Evolutionary conservation across 2,888 invertebrate species (phyloP).

Genomic region (Cephus pulcher): DNA sequence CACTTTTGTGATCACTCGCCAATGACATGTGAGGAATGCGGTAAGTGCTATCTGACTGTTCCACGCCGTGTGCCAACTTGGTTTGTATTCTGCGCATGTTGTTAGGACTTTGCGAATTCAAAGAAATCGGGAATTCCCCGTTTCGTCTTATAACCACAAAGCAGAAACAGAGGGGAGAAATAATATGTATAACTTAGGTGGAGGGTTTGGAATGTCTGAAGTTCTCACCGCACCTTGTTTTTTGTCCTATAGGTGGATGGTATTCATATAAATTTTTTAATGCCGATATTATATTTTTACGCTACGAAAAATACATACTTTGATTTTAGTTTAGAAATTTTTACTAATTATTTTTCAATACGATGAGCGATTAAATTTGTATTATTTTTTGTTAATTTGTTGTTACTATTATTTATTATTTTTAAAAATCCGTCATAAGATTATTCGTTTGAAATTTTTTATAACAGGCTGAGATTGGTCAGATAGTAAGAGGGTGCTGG

Average conservation of each 20-base stretch:
- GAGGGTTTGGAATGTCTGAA: background rate
- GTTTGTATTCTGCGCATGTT: background rate
- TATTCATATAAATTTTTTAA: background rate
- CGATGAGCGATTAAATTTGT: background rate
- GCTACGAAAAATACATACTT: background rate
- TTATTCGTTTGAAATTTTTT: background rate
- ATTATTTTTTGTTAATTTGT: background rate
- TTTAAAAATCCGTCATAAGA: background rate
- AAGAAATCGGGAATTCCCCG: background rate
- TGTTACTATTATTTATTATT: background rate
- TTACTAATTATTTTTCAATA: background rate
- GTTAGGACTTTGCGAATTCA: background rate
- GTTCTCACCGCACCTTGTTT: conserved; percentile 1
- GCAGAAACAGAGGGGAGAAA: background rate
- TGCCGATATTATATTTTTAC: background rate
- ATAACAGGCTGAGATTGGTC: conserved; percentile 28
- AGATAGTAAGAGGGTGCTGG: conserved; percentile 40
- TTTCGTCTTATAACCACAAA: background rate
- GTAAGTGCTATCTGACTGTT: conserved; percentile 39
- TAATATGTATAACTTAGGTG: background rate
- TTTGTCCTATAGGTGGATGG: background rate
- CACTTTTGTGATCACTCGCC: conserved; percentile 51
- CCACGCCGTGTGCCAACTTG: background rate
- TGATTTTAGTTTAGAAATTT: background rate
- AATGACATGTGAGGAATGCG: conserved; percentile 58